Conservation (phyloP, 2,888 invertebrate species). For the Drosophila heteroneura region DNA sequence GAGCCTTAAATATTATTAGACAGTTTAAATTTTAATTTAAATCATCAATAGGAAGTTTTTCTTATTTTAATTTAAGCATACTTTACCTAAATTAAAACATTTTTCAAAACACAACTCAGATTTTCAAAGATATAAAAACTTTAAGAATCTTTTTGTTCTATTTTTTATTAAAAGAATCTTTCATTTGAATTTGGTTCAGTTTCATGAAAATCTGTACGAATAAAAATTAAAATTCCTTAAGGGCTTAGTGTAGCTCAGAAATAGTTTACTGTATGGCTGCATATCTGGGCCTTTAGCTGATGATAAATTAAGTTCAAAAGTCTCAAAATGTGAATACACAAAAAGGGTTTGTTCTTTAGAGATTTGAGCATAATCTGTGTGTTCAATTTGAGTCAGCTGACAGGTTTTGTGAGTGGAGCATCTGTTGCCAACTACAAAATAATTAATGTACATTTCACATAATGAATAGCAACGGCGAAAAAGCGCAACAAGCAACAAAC, state of each 20-base stretch:
- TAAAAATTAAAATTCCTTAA: neutral
- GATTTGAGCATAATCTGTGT: conserved; percentile 5
- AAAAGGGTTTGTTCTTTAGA: conserved; percentile 5
- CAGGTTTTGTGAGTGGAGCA: conserved; percentile 43
- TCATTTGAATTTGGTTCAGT: neutral
- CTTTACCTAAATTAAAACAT: neutral
- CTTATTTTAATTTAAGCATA: neutral
- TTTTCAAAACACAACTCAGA: neutral
- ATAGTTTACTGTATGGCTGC: neutral
- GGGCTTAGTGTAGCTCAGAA: neutral
- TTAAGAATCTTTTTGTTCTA: neutral
- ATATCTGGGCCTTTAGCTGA: neutral
- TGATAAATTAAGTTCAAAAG: conserved; percentile 1
- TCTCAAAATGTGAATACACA: neutral
- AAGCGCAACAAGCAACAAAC: conserved; percentile 29
- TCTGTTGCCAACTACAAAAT: conserved; percentile 64
- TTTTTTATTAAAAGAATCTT: neutral
- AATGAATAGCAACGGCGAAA: conserved; percentile 71
- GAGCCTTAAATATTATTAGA: neutral
- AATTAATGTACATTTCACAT: conserved; percentile 79
- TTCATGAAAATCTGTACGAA: neutral
- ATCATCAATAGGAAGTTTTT: neutral
- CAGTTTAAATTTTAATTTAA: neutral
- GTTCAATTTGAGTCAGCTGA: conserved; percentile 37
- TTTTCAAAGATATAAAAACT: neutral